Percentiles rank a stretch among this genome's conserved stretches.
phyloP scores from a whole-genome alignment of 2,797 vertebrate species.

The Clarias pachynema region DNA sequence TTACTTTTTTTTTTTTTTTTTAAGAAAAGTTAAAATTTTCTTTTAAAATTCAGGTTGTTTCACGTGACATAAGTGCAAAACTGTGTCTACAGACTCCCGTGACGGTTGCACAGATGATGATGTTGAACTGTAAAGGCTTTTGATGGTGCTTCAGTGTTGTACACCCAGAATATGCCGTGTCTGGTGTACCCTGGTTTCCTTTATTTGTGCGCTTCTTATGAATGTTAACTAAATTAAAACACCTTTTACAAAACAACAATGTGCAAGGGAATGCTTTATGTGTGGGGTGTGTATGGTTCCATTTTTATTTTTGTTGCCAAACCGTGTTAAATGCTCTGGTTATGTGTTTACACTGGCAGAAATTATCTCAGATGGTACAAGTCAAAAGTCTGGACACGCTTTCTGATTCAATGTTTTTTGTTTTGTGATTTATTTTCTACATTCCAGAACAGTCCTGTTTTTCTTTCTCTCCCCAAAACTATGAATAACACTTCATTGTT shows the following conservation, averaged over 20 bases:
- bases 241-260: conserved; percentile 70
- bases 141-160: conserved; percentile 53
- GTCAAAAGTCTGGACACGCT: not conserved
- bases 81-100: not conserved
- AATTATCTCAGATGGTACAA: no score
- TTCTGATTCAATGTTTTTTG: no score
- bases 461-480: no score
- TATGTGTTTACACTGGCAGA: no score
- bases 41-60: not conserved
- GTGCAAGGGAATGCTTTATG: conserved; percentile 19
- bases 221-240: conserved; percentile 81
- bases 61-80: no score
- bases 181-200: conserved; percentile 74
- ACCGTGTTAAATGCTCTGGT: no score
- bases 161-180: conserved; percentile 59
- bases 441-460: no score
- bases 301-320: not conserved
- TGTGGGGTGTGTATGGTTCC: not conserved
- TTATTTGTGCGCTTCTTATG: conserved; percentile 78
- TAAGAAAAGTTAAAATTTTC: not conserved
- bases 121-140: conserved; percentile 34
- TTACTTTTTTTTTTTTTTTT: no score
- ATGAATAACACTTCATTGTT: no score
- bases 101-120: not conserved
- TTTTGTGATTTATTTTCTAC: no score